Base-by-base conservation (phyloP, 2,888 invertebrate genomes). In the Mimachlamys varia region DNA sequence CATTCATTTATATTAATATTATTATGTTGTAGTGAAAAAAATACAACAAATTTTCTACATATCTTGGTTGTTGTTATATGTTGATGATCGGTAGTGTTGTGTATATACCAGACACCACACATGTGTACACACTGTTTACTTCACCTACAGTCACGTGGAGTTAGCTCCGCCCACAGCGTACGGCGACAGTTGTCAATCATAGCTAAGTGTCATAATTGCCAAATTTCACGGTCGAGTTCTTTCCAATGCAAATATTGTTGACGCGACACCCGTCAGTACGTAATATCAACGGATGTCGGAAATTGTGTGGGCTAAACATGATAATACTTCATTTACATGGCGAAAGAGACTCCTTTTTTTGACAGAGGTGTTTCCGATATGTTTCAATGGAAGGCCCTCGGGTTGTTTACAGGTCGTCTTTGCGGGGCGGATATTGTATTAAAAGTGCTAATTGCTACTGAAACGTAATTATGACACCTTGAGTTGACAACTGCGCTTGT, bases 21-120 rank as follows among this genome's bases (percentile, higher is more conserved):
- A 88, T 91, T 92, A 91, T 90, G 91, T 92, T 92, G 92, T 92
- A 91, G 92, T 90, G 88, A 91, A 76, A 58, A n/a, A 76, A 92
- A 92, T 91, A 91, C 90, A 90, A 91, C 90, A 90, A 90, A 89
- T 88, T 89, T 90, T 90, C 90, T 92, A 92, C 88, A 90, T 89
- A 89, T 91, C 90, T 62, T 33, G 90, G 88, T 88, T 22, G n/a
- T 88, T 90, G 58, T 90, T 87, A 76, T 89, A 89, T 92, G 87
- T 92, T 89, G 90, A 62, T 92, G 50, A 87, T 89, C 50, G 38
- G 12, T 17, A 87, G 27, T 53, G 53, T 17, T 50, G 19, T 2
- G 53, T 53, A 19, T 53, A 27, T 22, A 62, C 22, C 76, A 76
- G 76, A 76, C 76, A 7, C 33, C 27, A 76, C 76, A 76, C 76